Base-by-base conservation (phyloP, 2,797 vertebrate species). In the Halcyon badia region DNA sequence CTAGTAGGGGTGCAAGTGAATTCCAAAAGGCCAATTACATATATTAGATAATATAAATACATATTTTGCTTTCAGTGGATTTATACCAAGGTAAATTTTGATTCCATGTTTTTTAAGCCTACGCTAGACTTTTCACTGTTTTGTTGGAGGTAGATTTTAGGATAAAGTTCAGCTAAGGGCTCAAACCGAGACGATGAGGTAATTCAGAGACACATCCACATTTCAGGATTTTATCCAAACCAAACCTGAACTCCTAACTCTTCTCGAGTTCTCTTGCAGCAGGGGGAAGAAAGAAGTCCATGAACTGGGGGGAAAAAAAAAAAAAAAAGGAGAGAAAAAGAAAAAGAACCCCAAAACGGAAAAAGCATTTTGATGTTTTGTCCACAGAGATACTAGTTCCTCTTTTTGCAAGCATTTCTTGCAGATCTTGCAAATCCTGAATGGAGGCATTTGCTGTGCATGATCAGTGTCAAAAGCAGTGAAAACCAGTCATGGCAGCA, bases 161-260 rank as follows among this genome's bases (percentile, higher is more conserved):
- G 76, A 92, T 72, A 61, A 81, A 91, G 89, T 97, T 97, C 87
- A 94, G 44, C 79, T 97, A 62, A 94, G 76, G 87, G 87, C 84
- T 91, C 72, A 91, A 94, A 94, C 65, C 39, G 14, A 95, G 94
- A 91, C 1, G 57, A 96, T 96, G 91, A 97, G 82, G 82, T 94
- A 94, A 95, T 95, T 91, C 82, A 94, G 91, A 94, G 69, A 81
- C 68, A 85, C 54, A 83, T 84, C 61, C 69, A 81, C 42, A 83
- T 75, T 94, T 83, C 76, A 91, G 92, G 91, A 96, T 87, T 97
- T 86, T 78, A 94, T 94, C 92, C 91, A 96, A 95, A 87, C 84
- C 75, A 96, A 96, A 95, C 61, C 79, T 94, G 81, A 94, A 75
- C 82, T 87, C 64, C 48, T 80, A 83, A 70, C 33, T 65, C 37